Conservation (phyloP, 2,797 vertebrate species). For the Masticophis lateralis region DNA sequence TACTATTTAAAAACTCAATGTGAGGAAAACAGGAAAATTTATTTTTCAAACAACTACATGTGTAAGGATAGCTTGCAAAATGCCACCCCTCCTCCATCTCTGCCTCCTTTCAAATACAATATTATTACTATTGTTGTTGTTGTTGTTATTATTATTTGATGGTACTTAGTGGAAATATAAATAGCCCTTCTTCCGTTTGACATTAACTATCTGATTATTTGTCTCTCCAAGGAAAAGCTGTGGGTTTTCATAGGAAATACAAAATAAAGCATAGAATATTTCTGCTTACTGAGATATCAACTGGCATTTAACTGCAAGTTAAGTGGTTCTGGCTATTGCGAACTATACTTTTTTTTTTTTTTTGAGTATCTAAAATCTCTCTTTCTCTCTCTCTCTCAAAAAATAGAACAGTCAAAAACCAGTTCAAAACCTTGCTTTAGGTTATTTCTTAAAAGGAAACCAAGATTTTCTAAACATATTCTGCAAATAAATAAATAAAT, state of each 20-base stretch:
- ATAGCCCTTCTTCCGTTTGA: conserved; percentile 79
- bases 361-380: conserved; percentile 87
- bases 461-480: conserved; percentile 76
- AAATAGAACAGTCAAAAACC: conserved; percentile 70
- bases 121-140: background rate
- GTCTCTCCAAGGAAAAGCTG: conserved; percentile 77
- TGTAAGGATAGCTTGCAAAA: conserved; percentile 40
- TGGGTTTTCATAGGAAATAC: conserved; percentile 78
- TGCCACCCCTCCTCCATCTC: background rate
- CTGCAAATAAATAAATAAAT: conserved; percentile 42
- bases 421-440: conserved; percentile 58
- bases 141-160: conserved; percentile 65
- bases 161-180: conserved; percentile 68
- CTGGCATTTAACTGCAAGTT: conserved; percentile 82
- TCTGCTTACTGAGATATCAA: conserved; percentile 92
- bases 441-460: conserved; percentile 54
- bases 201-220: conserved; percentile 92
- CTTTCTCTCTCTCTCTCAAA: background rate
- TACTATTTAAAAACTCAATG: background rate
- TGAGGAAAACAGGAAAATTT: conserved; percentile 7
- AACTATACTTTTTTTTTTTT: conserved; percentile 80
- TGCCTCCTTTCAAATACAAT: conserved; percentile 16
- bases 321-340: conserved; percentile 80
- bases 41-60: conserved; percentile 8
- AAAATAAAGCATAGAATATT: conserved; percentile 89